Conservation (phyloP, 2,797 vertebrate species). For the Gymnocypris eckloni region DNA sequence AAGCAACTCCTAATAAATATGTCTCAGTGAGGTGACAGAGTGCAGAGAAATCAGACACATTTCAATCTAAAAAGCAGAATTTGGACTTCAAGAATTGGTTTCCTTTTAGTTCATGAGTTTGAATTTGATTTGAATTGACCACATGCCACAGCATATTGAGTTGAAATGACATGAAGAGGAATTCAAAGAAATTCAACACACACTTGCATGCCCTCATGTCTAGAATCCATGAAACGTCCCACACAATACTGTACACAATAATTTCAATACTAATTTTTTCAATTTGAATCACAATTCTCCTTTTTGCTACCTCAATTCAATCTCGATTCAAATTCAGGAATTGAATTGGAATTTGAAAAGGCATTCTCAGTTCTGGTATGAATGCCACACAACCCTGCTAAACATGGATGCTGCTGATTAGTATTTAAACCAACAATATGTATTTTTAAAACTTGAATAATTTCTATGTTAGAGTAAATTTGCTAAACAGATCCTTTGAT, state of each 20-base stretch:
- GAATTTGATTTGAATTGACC: conserved; percentile 15
- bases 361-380: background rate
- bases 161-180: background rate
- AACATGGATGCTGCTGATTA: conserved; percentile 54
- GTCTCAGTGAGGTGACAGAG: conserved; percentile 39
- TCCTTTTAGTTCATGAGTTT: conserved; percentile 11
- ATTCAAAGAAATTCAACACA: background rate
- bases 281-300: background rate
- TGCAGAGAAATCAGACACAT: conserved; percentile 50
- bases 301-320: background rate
- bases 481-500: conserved; percentile 19
- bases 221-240: background rate
- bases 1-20: conserved; percentile 57
- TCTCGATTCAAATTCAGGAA: background rate
- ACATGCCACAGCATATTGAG: background rate
- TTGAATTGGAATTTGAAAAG: background rate
- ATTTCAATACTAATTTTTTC: background rate
- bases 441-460: conserved; percentile 52
- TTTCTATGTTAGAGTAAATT: conserved; percentile 52
- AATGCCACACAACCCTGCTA: background rate
- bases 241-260: background rate
- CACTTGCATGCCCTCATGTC: background rate
- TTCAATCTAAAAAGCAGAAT: conserved; percentile 3
- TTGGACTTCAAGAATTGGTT: background rate
- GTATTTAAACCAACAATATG: conserved; percentile 39